Conservation (phyloP, 2,113 vertebrate species). For the Condylura cristata region DNA sequence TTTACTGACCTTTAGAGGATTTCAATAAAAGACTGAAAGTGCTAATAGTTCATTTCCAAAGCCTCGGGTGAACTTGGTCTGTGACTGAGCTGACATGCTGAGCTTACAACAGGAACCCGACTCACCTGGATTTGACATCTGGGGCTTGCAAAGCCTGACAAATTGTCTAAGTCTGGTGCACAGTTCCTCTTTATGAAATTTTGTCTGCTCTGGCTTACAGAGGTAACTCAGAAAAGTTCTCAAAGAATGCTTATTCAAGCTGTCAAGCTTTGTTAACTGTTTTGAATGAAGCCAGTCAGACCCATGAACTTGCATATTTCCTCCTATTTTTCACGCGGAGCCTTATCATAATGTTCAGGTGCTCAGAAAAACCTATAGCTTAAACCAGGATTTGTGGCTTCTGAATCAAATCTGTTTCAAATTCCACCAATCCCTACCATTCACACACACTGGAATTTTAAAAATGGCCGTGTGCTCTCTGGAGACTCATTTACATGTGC, state of each 20-base stretch:
- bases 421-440: neutral
- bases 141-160: neutral
- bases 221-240: neutral
- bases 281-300: slow-evolving; percentile 42
- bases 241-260: neutral
- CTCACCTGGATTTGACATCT: neutral
- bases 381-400: neutral
- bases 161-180: neutral
- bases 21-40: neutral
- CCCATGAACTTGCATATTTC: neutral
- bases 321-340: neutral
- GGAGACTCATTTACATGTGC: neutral
- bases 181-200: neutral
- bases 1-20: slow-evolving; percentile 28
- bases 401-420: neutral
- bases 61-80: neutral
- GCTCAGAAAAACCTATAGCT: neutral
- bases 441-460: neutral
- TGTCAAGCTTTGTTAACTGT: neutral
- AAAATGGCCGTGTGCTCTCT: neutral
- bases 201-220: neutral
- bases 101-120: neutral
- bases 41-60: neutral
- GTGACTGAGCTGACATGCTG: neutral
- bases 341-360: neutral